Conservation (phyloP, 30 jellyfish, hydroid and myxozoan genomes). For the Calvadosia cruxmelitensis region DNA sequence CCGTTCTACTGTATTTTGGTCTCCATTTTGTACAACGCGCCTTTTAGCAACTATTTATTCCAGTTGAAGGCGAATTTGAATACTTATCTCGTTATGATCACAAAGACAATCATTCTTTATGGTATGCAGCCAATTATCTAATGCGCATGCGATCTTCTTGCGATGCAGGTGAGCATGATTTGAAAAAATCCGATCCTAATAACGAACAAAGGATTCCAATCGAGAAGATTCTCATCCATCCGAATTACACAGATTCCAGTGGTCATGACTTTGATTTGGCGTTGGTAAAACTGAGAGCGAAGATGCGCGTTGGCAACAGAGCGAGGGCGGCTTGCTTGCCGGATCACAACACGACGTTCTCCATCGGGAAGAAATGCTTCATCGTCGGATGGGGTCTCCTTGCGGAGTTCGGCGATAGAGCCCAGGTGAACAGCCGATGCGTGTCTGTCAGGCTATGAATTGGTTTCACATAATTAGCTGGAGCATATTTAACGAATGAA, state of each 20-base stretch:
- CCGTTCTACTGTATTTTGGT: too few species aligned
- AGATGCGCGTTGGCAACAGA: constrained; percentile 51
- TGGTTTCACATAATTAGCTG: too few species aligned
- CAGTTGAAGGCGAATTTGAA: too few species aligned
- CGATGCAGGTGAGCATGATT: neutral
- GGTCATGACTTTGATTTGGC: constrained; percentile 64
- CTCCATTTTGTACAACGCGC: too few species aligned
- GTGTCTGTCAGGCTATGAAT: too few species aligned
- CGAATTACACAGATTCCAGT: constrained; percentile 34
- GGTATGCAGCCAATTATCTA: too few species aligned
- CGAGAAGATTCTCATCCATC: constrained; percentile 69
- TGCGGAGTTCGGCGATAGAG: constrained; percentile 63
- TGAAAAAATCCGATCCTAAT: constrained; percentile 18
- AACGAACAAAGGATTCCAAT: constrained; percentile 63
- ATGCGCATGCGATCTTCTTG: too few species aligned
- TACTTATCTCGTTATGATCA: too few species aligned
- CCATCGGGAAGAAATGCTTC: constrained; percentile 69
- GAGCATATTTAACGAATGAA: too few species aligned
- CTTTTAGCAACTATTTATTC: too few species aligned
- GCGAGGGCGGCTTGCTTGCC: constrained; percentile 88
- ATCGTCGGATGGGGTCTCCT: constrained; percentile 98
- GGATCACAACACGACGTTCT: constrained; percentile 67
- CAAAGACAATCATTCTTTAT: too few species aligned
- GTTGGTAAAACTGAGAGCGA: constrained; percentile 39
- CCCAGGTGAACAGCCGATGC: too few species aligned